Conservation (phyloP, 2,113 vertebrate genomes). For the Chaenocephalus aceratus region DNA sequence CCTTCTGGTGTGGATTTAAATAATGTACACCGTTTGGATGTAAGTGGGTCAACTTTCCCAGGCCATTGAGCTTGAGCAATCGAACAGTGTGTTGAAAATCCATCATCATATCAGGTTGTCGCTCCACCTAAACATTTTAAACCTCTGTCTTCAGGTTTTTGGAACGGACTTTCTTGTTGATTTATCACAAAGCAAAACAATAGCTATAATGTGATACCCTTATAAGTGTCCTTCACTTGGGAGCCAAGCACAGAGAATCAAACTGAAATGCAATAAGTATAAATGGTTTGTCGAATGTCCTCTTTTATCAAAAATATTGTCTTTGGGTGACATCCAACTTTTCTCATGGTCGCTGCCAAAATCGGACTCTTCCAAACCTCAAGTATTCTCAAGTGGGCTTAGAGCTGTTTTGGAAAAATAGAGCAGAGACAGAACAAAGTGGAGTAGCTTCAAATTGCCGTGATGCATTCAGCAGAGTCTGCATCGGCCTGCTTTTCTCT, state of each 20-base stretch:
- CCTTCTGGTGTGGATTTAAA: neutral
- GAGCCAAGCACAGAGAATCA: slow-evolving; percentile 57
- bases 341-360: slow-evolving; percentile 71
- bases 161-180: slow-evolving; percentile 34
- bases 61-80: slow-evolving; percentile 21
- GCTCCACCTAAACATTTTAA: slow-evolving; percentile 14
- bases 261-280: slow-evolving; percentile 73
- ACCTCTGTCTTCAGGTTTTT: slow-evolving; percentile 38
- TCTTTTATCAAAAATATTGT: slow-evolving; percentile 78
- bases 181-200: slow-evolving; percentile 62
- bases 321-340: slow-evolving; percentile 75
- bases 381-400: slow-evolving; percentile 74
- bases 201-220: slow-evolving; percentile 46
- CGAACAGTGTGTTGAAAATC: slow-evolving; percentile 35
- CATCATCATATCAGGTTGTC: slow-evolving; percentile 45
- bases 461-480: slow-evolving; percentile 62
- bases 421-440: slow-evolving; percentile 31
- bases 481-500: slow-evolving; percentile 40
- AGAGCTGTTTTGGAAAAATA: slow-evolving; percentile 74
- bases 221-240: slow-evolving; percentile 48
- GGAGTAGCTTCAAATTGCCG: slow-evolving; percentile 42
- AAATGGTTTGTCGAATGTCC: slow-evolving; percentile 66
- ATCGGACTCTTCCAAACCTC: slow-evolving; percentile 70
- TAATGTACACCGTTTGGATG: neutral
- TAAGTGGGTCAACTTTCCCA: neutral